Evolutionary conservation across 2,888 invertebrate genomes (phyloP).

Genomic region (Morpho deidamia): DNA sequence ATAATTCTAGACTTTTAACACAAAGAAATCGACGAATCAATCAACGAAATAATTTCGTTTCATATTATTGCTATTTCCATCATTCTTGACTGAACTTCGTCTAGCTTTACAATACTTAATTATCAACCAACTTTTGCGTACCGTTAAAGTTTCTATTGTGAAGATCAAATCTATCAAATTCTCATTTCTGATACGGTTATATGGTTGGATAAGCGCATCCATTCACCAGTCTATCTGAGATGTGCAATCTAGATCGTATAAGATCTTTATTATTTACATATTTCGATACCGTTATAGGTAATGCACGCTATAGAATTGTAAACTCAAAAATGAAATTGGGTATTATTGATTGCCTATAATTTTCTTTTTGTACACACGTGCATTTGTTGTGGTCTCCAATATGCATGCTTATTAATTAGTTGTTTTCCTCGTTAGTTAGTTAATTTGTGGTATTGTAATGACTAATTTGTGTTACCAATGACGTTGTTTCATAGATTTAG

Average conservation of each 20-base stretch:
- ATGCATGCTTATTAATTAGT: constrained; percentile 4
- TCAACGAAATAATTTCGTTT: too few relatives aligned
- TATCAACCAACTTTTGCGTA: too few relatives aligned
- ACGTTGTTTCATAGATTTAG: neutral
- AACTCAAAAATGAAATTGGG: too few relatives aligned
- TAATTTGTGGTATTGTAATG: constrained; percentile 5
- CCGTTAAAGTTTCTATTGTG: too few relatives aligned
- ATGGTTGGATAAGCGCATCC: constrained; percentile 1
- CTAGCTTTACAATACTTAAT: too few relatives aligned
- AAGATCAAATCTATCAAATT: neutral
- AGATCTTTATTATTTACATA: constrained; percentile 12
- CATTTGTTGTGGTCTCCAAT: neutral
- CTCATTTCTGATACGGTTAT: constrained; percentile 1
- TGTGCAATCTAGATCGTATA: constrained; percentile 18
- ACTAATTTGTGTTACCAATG: constrained; percentile 9
- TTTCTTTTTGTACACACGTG: too few relatives aligned
- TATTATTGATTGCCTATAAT: too few relatives aligned
- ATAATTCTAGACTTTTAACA: too few relatives aligned
- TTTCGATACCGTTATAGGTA: constrained; percentile 23
- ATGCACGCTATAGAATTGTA: constrained; percentile 2
- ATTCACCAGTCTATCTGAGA: constrained; percentile 14
- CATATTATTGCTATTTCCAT: too few relatives aligned
- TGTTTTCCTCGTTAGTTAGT: constrained; percentile 14
- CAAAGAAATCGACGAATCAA: too few relatives aligned
- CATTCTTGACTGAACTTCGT: too few relatives aligned